Evolutionary conservation across 2,113 vertebrate genomes (phyloP), one percentile per base, ranked within the genome.

Genomic region (Carettochelys insculpta): DNA sequence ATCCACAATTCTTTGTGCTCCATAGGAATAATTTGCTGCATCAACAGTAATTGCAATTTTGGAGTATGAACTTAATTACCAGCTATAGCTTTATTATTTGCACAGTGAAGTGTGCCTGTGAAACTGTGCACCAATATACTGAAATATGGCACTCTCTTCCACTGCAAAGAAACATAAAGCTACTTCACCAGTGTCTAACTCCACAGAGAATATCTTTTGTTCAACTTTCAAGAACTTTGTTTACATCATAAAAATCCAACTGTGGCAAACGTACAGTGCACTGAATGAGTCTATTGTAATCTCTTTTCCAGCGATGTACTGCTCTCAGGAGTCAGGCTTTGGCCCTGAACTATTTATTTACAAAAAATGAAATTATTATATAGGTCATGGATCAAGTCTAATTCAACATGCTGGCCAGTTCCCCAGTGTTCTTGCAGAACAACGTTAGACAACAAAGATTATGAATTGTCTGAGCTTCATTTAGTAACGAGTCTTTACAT

Each of bases 301-400:
- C 31, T 80, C 83, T 94, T 92, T 89, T 85, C 83, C 77, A 88
- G 81, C 31, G 89, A 77, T 1, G 2, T 73, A 80, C 90, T 89
- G 77, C 22, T 87, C 95, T 86, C 6, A 89, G 48, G 20, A 93
- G 91, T 83, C 87, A 96, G 85, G 77, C 93, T 91, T 45, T 51
- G 25, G 47, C 19, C 81, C 29, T 12, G 29, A 75, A 78, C 81
- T 88, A 51, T 54, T 90, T 89, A 82, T 86, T 93, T 91, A 85
- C 53, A 29, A 75, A n/a, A 53, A 91, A 58, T 54, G 29, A 65
- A 65, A 65, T 89, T 77, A 43, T 50, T 45, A 2, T 50, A 92
- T 0, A 29, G 89, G 83, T 61, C 73, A 78, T 0, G 82, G 22
- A 82, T 22, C n/a, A 87, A 90, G 81, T 79, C 11, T 81, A 90